Base-by-base conservation (phyloP, 2,113 vertebrate species). In the Oceanodroma tethys region DNA sequence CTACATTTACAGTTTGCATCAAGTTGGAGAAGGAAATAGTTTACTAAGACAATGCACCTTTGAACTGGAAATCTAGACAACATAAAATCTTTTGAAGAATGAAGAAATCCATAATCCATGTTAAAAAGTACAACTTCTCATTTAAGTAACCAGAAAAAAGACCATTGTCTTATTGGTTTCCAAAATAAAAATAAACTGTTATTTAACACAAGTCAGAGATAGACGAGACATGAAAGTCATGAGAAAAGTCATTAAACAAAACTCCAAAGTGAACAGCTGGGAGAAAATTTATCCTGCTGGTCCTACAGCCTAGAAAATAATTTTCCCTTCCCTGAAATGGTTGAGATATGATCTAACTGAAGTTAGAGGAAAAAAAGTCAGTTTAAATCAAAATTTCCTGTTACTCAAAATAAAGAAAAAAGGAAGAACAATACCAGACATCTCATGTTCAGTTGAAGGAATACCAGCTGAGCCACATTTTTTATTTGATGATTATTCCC, bases 171-270 rank as follows among this genome's bases (percentile, higher is more conserved):
- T 73, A 36, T 7, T 48, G 36, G n/a, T 43, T 81, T 93, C 23
- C 34, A 84, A 86, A 80, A 73, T 73, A 26, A 86, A 90, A 74
- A 88, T 16, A 67, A 70, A 67, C 26, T 58, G 8, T 13, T 78
- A 22, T 48, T 76, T 74, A 59, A 79, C 68, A 62, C 15, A 71
- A 82, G 56, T 81, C 48, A 71, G 50, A 80, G 78, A 80, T 1
- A 56, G 60, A 80, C 0, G 5, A 95, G 59, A 83, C 74, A 53
- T 15, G 38, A 84, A 79, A 94, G 56, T 55, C 7, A 40, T 16
- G 30, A 86, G 72, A 88, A 82, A 91, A 93, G 73, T 94, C 81
- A 95, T 96, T 94, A 85, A 91, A 88, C 11, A 58, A 81, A 98
- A 93, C 45, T 92, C 81, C 30, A 68, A 86, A 95, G 65, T 48